These are phyloP conservation scores for Lepidurus arcticus DNA, from an alignment of 1,140 invertebrate genomes.

Conservation along the genomic window DNA sequence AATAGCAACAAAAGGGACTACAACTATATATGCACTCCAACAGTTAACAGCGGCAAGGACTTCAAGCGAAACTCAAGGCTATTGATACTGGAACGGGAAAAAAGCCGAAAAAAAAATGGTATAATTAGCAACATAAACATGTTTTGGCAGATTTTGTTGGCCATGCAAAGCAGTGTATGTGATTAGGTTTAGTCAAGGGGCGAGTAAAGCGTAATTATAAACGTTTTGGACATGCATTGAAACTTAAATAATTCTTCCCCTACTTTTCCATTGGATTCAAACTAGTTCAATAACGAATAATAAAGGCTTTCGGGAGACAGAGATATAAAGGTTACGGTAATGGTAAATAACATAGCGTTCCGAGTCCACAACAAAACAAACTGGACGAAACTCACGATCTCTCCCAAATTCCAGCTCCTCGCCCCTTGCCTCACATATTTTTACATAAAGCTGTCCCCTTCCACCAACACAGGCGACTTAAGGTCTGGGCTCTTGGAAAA, in stretches of 20 bases:
- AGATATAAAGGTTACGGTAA: neutral
- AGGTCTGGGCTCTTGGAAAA: slow-evolving; percentile 3
- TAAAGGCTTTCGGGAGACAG: neutral
- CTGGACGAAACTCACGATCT: neutral
- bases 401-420: neutral
- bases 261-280: neutral
- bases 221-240: too few species aligned
- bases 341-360: neutral
- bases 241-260: too few species aligned
- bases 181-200: neutral
- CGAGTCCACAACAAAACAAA: neutral
- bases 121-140: neutral
- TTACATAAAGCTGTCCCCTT: slow-evolving; percentile 11
- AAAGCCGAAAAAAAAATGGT: neutral
- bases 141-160: neutral
- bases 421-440: neutral
- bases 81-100: neutral
- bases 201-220: too few species aligned
- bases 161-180: neutral
- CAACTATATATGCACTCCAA: neutral
- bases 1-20: neutral
- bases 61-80: slow-evolving; percentile 3
- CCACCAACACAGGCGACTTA: slow-evolving; percentile 13
- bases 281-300: neutral
- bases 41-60: slow-evolving; percentile 1